Percentiles rank a stretch among this genome's conserved stretches.
Evolutionary conservation across 2,888 invertebrate genomes (phyloP).

Genomic region (Drosophila macrospina): DNA sequence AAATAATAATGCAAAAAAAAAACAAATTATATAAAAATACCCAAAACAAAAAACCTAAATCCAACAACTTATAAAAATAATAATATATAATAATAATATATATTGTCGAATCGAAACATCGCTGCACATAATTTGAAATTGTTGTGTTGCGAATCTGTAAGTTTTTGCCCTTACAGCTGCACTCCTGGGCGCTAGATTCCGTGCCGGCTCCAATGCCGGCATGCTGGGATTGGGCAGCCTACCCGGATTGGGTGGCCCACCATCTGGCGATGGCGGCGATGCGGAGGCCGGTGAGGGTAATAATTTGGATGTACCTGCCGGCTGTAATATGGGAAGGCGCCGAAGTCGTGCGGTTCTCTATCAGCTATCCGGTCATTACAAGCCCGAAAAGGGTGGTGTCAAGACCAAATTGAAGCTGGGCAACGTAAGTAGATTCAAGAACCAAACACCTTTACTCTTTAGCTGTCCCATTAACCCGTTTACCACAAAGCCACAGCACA

Average conservation of each 20-base stretch:
- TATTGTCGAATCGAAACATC: conserved; percentile 29
- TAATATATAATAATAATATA: conserved; percentile 9
- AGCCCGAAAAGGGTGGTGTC: conserved; percentile 92
- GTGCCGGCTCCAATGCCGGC: conserved; percentile 91
- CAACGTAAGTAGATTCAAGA: conserved; percentile 89
- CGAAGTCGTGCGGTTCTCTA: conserved; percentile 97
- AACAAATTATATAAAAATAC: conserved; percentile 24
- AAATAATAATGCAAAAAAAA: conserved; percentile 2
- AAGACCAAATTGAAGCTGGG: conserved; percentile 97
- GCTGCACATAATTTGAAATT: conserved; percentile 47
- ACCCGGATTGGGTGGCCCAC: conserved; percentile 75
- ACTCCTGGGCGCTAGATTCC: conserved; percentile 92
- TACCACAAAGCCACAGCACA: conserved; percentile 6
- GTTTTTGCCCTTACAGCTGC: conserved; percentile 89
- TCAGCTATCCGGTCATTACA: conserved; percentile 98
- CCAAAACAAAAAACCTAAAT: neutral
- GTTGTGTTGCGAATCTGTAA: conserved; percentile 79
- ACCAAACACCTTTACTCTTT: neutral
- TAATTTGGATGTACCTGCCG: conserved; percentile 91
- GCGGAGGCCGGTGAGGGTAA: conserved; percentile 91
- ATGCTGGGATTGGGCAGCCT: conserved; percentile 87
- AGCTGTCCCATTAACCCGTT: too few species aligned
- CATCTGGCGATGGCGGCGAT: conserved; percentile 60
- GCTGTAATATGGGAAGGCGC: conserved; percentile 95
- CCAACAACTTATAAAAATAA: conserved; percentile 24